These are phyloP conservation scores for Platycercus adscitus DNA, from an alignment of 2,113 vertebrate species.

Conservation along the genomic window DNA sequence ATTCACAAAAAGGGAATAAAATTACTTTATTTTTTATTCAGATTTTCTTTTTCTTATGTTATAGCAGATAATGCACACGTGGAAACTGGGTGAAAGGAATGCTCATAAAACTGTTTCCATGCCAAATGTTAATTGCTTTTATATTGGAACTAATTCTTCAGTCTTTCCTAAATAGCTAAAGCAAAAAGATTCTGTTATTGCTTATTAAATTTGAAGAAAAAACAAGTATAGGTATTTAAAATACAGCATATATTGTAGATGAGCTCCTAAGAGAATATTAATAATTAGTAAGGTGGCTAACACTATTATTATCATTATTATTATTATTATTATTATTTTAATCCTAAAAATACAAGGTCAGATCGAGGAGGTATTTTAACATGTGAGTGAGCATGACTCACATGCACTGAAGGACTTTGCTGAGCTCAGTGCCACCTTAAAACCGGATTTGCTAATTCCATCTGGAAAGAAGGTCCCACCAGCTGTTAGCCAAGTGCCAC, in stretches of 20 bases:
- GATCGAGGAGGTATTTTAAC: neutral
- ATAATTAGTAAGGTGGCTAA: neutral
- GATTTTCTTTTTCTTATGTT: neutral
- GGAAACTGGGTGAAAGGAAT: neutral
- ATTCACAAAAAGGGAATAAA: neutral
- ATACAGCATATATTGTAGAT: neutral
- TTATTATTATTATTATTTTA: neutral
- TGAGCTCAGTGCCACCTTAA: neutral
- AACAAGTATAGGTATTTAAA: neutral
- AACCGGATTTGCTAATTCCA: neutral
- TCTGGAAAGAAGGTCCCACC: neutral
- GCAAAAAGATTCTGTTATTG: neutral
- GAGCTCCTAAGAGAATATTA: neutral
- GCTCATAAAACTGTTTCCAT: neutral
- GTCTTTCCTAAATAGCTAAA: neutral
- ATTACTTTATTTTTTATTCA: neutral
- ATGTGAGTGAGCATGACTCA: neutral
- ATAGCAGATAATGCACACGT: fast-evolving
- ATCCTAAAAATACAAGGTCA: neutral
- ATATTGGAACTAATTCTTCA: neutral
- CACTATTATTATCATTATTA: neutral
- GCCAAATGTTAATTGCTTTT: neutral
- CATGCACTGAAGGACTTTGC: neutral
- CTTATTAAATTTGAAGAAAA: neutral
- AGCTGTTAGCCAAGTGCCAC: neutral